Conservation (phyloP, 2,797 vertebrate species). For the Parauchenoglanis punctatus region DNA sequence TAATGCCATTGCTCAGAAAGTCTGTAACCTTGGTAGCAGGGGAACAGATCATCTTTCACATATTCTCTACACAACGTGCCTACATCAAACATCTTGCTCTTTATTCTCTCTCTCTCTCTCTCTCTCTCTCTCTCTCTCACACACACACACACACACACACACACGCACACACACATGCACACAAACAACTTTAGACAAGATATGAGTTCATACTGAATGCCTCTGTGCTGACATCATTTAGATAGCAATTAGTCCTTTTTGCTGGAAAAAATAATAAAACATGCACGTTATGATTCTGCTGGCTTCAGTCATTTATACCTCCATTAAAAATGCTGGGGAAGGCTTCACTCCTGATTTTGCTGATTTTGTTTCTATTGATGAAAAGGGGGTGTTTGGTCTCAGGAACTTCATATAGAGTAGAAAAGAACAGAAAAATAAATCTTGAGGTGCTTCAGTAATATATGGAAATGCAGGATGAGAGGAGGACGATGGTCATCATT, state of each 20-base stretch:
- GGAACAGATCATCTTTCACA: conserved; percentile 22
- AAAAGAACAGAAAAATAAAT: conserved; percentile 46
- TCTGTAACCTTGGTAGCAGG: not conserved
- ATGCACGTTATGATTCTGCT: conserved; percentile 27
- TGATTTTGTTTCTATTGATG: conserved; percentile 22
- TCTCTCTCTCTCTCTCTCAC: not conserved
- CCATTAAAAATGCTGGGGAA: conserved; percentile 28
- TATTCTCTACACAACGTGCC: conserved; percentile 29
- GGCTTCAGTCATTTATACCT: conserved; percentile 35
- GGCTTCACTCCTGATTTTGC: conserved; percentile 28
- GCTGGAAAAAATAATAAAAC: not conserved
- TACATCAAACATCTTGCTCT: not conserved
- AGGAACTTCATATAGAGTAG: conserved; percentile 36
- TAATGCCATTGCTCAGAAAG: conserved; percentile 8
- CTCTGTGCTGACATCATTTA: conserved; percentile 37
- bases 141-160: not conserved
- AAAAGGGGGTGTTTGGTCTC: conserved; percentile 20
- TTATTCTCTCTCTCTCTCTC: not conserved
- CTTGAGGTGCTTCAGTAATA: conserved; percentile 34
- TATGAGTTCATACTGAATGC: conserved; percentile 31
- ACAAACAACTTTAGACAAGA: conserved; percentile 21
- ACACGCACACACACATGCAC: not conserved
- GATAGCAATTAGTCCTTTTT: conserved; percentile 31
- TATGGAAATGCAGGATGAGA: conserved; percentile 31
- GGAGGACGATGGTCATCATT: conserved; percentile 21